Evolutionary conservation across 2,113 vertebrate genomes (phyloP).

Genomic region (Festucalex cinctus): DNA sequence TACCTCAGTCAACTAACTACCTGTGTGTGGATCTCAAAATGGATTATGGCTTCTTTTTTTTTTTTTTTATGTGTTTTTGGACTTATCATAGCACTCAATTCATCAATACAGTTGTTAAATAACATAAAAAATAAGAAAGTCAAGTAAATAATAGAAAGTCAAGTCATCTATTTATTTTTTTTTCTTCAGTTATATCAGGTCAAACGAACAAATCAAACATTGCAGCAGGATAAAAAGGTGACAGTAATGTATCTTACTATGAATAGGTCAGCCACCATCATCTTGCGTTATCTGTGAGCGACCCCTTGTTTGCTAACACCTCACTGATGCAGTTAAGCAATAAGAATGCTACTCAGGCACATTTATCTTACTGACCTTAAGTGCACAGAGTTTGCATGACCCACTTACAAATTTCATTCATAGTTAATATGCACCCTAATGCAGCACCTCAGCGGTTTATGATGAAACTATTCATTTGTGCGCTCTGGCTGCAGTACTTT

Average conservation of each 20-base stretch:
- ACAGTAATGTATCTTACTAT: neutral
- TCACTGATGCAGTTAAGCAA: neutral
- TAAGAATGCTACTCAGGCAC: neutral
- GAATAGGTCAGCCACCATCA: neutral
- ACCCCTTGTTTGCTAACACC: neutral
- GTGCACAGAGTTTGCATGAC: constrained; percentile 27
- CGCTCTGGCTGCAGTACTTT: neutral
- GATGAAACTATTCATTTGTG: constrained; percentile 3
- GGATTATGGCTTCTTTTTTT: neutral
- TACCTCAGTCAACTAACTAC: too few relatives aligned
- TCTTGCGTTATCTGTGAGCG: neutral
- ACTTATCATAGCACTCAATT: neutral
- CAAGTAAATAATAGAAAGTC: too few relatives aligned
- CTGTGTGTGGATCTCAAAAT: neutral
- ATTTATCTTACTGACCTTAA: constrained; percentile 24
- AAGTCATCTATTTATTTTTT: too few relatives aligned
- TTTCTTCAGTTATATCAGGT: too few relatives aligned
- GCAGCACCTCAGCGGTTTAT: neutral
- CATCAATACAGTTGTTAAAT: neutral
- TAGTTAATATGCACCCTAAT: constrained; percentile 28
- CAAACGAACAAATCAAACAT: too few relatives aligned
- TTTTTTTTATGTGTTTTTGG: neutral
- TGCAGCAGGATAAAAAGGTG: neutral
- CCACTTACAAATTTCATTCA: constrained; percentile 43
- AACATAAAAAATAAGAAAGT: too few relatives aligned